Conservation (phyloP, 2,888 invertebrate species). For the Abscondita cerata region DNA sequence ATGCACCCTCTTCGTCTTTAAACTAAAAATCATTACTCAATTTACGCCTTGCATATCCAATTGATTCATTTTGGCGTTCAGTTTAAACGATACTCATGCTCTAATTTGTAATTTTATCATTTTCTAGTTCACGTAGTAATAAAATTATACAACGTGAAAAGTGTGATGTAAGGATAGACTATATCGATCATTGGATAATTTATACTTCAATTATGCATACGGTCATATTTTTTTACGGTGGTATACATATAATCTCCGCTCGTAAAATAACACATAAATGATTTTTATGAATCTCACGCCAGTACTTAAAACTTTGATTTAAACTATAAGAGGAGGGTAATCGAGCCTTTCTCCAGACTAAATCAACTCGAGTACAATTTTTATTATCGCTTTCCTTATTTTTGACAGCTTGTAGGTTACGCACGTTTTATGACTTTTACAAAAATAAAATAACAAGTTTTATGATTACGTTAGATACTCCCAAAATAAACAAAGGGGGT, state of each 20-base stretch:
- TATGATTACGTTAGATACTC: slow-evolving; percentile 16
- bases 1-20: slow-evolving; percentile 3
- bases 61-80: slow-evolving; percentile 15
- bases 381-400: slow-evolving; percentile 15
- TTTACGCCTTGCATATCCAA: slow-evolving; percentile 6
- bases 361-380: slow-evolving; percentile 17
- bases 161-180: background rate
- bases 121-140: background rate
- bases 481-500: slow-evolving; percentile 17
- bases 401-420: slow-evolving; percentile 19
- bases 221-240: slow-evolving; percentile 12
- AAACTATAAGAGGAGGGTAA: slow-evolving; percentile 12
- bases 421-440: slow-evolving; percentile 22
- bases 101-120: background rate
- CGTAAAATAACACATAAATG: slow-evolving; percentile 12
- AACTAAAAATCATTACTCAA: slow-evolving; percentile 19
- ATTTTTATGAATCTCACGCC: slow-evolving; percentile 12
- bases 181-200: slow-evolving; percentile 7
- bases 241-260: slow-evolving; percentile 8
- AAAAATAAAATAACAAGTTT: slow-evolving; percentile 18
- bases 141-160: background rate
- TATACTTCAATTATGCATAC: slow-evolving; percentile 9
- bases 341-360: slow-evolving; percentile 9
- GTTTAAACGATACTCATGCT: slow-evolving; percentile 1
- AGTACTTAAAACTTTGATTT: slow-evolving; percentile 7